Evolutionary conservation across 2,797 vertebrate species (phyloP).

Genomic region (Atherinosoma microstoma): DNA sequence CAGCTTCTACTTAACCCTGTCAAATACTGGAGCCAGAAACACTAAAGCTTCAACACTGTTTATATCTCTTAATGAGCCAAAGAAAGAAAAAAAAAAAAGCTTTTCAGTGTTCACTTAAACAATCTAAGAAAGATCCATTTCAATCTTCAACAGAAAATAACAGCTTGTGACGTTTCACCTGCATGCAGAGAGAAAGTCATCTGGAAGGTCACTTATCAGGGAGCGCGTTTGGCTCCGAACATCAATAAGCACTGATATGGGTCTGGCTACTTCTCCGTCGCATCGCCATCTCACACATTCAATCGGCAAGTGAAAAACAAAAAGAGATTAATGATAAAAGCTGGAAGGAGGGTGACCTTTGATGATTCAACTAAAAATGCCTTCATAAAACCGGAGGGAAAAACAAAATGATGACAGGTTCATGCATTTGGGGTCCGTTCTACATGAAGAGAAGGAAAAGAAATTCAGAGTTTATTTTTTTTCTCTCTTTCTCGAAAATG

Average conservation of each 20-base stretch:
- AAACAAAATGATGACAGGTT: conserved; percentile 20
- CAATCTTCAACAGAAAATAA: conserved; percentile 43
- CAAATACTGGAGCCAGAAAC: conserved; percentile 67
- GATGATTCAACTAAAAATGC: conserved; percentile 47
- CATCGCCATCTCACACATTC: conserved; percentile 38
- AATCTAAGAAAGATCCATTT: conserved; percentile 50
- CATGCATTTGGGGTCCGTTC: conserved; percentile 47
- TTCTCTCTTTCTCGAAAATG: conserved; percentile 72
- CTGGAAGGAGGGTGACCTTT: conserved; percentile 29
- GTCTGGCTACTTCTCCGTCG: conserved; percentile 31
- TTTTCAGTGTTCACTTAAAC: conserved; percentile 56
- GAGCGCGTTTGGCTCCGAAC: conserved; percentile 35
- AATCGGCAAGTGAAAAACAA: conserved; percentile 34
- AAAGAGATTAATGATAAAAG: conserved; percentile 32
- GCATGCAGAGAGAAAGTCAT: conserved; percentile 49
- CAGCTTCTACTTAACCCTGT: conserved; percentile 51
- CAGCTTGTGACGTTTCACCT: conserved; percentile 42
- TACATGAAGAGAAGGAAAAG: conserved; percentile 73
- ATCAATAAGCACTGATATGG: conserved; percentile 47
- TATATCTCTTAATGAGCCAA: conserved; percentile 50
- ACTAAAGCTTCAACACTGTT: conserved; percentile 81
- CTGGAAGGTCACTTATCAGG: conserved; percentile 72
- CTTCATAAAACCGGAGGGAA: conserved; percentile 48
- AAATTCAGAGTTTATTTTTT: conserved; percentile 71
- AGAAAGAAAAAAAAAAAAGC: conserved; percentile 10